Percentiles rank a stretch among this genome's conserved stretches.
phyloP scores from a whole-genome alignment of 64 coral and sea anemone species.

The Hydrozoanthus tunicans region DNA sequence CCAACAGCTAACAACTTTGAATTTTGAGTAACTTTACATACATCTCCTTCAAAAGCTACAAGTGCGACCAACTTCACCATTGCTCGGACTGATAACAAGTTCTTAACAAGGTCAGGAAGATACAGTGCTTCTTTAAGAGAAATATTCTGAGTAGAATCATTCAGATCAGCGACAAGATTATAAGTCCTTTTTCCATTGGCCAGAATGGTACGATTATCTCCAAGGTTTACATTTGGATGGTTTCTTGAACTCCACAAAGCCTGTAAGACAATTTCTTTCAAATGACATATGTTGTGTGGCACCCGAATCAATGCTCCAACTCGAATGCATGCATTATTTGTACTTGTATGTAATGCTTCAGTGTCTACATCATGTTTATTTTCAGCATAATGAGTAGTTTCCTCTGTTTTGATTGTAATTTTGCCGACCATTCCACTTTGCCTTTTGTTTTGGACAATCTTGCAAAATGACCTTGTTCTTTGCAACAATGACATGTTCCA shows the following conservation, averaged over 20 bases:
- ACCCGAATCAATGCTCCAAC: no score
- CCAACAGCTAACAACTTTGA: slow-evolving; percentile 43
- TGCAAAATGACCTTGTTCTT: slow-evolving; percentile 22
- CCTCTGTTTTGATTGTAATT: background rate
- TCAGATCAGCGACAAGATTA: no score
- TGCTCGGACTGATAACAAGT: slow-evolving; percentile 70
- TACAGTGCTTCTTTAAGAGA: no score
- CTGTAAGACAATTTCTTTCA: no score
- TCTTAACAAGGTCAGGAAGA: slow-evolving; percentile 71
- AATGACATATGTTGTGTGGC: no score
- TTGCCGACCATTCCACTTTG: background rate
- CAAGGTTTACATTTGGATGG: no score
- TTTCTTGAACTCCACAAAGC: no score
- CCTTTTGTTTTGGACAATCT: slow-evolving; percentile 20
- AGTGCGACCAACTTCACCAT: slow-evolving; percentile 67
- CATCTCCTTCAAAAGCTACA: slow-evolving; percentile 63
- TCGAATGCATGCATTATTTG: no score
- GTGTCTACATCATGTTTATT: background rate
- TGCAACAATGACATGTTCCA: background rate
- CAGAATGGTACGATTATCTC: no score
- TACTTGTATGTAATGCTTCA: background rate
- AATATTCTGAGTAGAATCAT: no score
- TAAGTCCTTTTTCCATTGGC: no score
- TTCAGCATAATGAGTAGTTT: background rate
- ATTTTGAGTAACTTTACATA: slow-evolving; percentile 49